Percentiles rank a stretch among this genome's conserved stretches.
phyloP scores from a whole-genome alignment of 1,140 invertebrate genomes.

The Panagrolaimus sp. region DNA sequence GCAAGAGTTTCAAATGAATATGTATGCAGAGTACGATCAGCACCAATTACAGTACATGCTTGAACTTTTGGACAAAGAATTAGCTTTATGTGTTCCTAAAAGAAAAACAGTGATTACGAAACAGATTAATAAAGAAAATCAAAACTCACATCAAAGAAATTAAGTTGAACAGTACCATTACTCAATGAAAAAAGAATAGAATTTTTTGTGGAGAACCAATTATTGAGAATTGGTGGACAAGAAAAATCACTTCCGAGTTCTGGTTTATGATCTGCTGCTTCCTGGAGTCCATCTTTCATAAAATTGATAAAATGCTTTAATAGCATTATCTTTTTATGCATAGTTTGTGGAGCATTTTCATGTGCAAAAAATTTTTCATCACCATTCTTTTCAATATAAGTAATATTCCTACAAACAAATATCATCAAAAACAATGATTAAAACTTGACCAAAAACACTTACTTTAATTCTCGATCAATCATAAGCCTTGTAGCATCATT shows the following conservation, averaged over 20 bases:
- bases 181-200: constrained; percentile 94
- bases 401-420: constrained; percentile 71
- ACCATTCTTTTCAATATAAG: constrained; percentile 85
- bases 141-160: no score
- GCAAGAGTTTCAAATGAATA: constrained; percentile 78
- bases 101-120: background rate
- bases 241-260: constrained; percentile 73
- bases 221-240: constrained; percentile 82
- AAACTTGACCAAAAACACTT: background rate
- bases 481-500: constrained; percentile 48
- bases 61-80: constrained; percentile 93
- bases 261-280: constrained; percentile 61
- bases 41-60: constrained; percentile 90
- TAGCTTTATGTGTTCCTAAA: constrained; percentile 83
- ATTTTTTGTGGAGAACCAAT: constrained; percentile 88
- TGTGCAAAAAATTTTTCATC: constrained; percentile 81
- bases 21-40: constrained; percentile 79
- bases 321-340: constrained; percentile 94
- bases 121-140: background rate
- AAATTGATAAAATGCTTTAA: constrained; percentile 92
- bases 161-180: constrained; percentile 93
- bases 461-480: constrained; percentile 36
- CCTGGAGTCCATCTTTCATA: constrained; percentile 94
- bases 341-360: constrained; percentile 69
- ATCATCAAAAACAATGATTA: no score